These are phyloP conservation scores for Panagrolaimus sp. DNA, from an alignment of 1,140 invertebrate genomes.

Conservation along the genomic window DNA sequence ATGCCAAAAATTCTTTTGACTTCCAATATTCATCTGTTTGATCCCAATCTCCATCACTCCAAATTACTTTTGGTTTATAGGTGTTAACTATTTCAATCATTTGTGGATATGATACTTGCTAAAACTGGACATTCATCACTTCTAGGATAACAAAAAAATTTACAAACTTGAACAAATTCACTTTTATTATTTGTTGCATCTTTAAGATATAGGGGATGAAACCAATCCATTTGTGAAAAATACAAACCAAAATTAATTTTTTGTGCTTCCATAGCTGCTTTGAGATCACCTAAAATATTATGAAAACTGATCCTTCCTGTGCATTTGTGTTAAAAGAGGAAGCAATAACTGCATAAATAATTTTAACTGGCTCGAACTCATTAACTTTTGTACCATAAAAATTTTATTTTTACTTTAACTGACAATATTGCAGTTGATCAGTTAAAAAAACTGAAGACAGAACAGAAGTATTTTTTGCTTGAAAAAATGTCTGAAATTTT, in stretches of 20 bases:
- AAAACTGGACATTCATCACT: slow-evolving; percentile 17
- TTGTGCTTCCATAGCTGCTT: slow-evolving; percentile 51
- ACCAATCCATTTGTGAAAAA: slow-evolving; percentile 60
- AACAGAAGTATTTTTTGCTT: too few species aligned
- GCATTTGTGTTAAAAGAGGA: too few species aligned
- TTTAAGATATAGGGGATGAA: slow-evolving; percentile 26
- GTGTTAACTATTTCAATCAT: slow-evolving; percentile 65
- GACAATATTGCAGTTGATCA: too few species aligned
- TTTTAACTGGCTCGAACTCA: too few species aligned
- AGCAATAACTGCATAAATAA: too few species aligned
- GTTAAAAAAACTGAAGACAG: too few species aligned
- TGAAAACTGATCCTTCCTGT: not conserved
- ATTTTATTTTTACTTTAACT: too few species aligned
- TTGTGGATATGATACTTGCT: slow-evolving; percentile 61
- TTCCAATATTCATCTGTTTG: slow-evolving; percentile 67
- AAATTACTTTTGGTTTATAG: slow-evolving; percentile 82
- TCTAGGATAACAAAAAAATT: not conserved
- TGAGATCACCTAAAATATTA: slow-evolving; percentile 1
- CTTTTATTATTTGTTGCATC: slow-evolving; percentile 17
- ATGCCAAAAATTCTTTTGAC: slow-evolving; percentile 67
- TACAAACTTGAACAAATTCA: not conserved
- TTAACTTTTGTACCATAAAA: too few species aligned
- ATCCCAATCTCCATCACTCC: slow-evolving; percentile 76
- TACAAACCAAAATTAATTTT: slow-evolving; percentile 60
- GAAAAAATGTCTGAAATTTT: too few species aligned